These are phyloP conservation scores for Patella ulyssiponensis DNA, from an alignment of 2,888 invertebrate species.

Conservation along the genomic window DNA sequence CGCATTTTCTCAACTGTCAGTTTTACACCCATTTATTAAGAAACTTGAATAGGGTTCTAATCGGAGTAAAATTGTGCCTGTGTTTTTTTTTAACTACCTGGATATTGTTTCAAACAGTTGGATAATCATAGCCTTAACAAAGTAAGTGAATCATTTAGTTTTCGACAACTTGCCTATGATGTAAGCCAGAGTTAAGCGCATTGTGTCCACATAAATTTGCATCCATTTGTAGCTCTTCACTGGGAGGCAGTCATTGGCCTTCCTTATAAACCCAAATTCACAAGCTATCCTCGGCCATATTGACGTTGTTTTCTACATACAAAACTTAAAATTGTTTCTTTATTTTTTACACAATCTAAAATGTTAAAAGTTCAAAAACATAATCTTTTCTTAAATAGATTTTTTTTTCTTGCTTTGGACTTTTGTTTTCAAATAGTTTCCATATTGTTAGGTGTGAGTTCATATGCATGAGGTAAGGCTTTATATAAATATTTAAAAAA, in stretches of 20 bases:
- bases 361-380: too few relatives aligned
- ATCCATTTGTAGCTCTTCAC: background rate
- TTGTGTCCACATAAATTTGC: slow-evolving; percentile 9
- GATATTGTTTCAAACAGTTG: background rate
- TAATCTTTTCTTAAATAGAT: background rate
- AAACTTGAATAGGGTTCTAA: background rate
- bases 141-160: background rate
- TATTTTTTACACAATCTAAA: background rate
- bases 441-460: too few relatives aligned
- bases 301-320: background rate
- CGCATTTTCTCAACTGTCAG: slow-evolving; percentile 11
- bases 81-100: background rate
- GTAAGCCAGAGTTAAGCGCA: slow-evolving; percentile 2
- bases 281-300: background rate
- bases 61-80: background rate
- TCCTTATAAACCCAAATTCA: background rate
- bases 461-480: too few relatives aligned
- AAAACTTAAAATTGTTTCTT: too few relatives aligned
- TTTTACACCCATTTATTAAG: background rate
- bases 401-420: too few relatives aligned
- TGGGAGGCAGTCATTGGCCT: background rate
- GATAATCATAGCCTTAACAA: background rate
- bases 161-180: background rate
- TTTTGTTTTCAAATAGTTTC: too few relatives aligned
- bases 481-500: too few relatives aligned